Base-by-base conservation (phyloP, 1,140 invertebrate genomes). In the Aphelenchoides besseyi region DNA sequence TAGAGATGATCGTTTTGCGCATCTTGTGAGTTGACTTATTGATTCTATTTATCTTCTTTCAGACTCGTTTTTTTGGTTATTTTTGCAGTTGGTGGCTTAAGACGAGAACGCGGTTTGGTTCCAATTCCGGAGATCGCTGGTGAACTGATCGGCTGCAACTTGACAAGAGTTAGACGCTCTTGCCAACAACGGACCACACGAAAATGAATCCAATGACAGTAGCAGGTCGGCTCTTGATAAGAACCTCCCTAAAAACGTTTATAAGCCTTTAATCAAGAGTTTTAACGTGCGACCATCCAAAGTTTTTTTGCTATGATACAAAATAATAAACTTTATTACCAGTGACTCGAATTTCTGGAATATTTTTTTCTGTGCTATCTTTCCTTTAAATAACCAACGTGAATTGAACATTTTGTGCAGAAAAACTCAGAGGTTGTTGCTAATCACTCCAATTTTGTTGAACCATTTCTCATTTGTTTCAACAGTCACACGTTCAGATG, bases 381-480 rank as follows among this genome's bases (percentile, higher is more conserved):
- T n/a, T 55, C 23, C 5, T 9, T 55, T 26, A 23, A 55, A 5
- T 55, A 23, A 12, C 3, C 23, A 23, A 55, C 23, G 8, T 55
- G 53, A 26, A 16, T 55, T 55, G 9, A 55, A 55, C 5, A 16
- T 5, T 5, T 55, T 9, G 37, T 41, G 5, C 5, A 41, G n/a
- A 41, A n/a, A 41, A n/a, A 41, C 37, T 41, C n/a, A 41, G n/a
- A 41, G n/a, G n/a, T n/a, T n/a, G 37, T 41, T 41, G 37, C n/a
- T 41, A 41, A 41, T 41, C n/a, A n/a, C 5, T 41, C 5, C 5
- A 41, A 41, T 41, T 5, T 8, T 5, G 5, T 41, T n/a, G n/a
- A 41, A 8, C 5, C 5, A n/a, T 41, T 8, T 8, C 5, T 8
- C 37, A 41, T 5, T 8, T n/a, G 5, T 41, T 41, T 41, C n/a